Conservation (phyloP, 2,797 vertebrate genomes). For the Ptychobarbus kaznakovi region DNA sequence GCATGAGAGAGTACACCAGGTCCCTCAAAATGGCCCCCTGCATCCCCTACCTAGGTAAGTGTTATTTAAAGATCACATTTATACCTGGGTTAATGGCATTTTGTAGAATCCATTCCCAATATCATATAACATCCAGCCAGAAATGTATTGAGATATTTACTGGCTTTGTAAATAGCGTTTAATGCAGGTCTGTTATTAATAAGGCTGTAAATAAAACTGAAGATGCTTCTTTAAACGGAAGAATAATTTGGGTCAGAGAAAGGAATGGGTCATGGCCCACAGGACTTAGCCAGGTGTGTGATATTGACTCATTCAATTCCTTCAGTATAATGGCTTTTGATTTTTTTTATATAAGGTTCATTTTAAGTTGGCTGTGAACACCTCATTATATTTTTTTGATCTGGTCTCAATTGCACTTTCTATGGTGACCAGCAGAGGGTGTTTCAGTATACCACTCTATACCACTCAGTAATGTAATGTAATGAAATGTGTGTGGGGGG, state of each 20-base stretch:
- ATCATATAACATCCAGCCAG: neutral
- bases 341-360: neutral
- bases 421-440: slow-evolving; percentile 34
- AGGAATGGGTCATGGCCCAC: neutral
- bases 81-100: neutral
- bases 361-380: neutral
- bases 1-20: slow-evolving; percentile 90
- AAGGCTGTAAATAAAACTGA: neutral
- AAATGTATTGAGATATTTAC: neutral
- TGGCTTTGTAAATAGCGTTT: neutral
- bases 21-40: slow-evolving; percentile 93
- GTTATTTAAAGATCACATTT: neutral
- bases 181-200: neutral
- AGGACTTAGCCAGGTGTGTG: neutral
- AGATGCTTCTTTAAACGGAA: neutral
- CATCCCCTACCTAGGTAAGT: slow-evolving; percentile 92
- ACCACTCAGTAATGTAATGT: no score
- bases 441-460: neutral
- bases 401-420: neutral
- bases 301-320: neutral
- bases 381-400: neutral
- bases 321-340: neutral
- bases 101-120: neutral
- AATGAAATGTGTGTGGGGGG: no score
- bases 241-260: neutral